phyloP scores from a whole-genome alignment of 2,113 vertebrate species.

The Hylia prasina region DNA sequence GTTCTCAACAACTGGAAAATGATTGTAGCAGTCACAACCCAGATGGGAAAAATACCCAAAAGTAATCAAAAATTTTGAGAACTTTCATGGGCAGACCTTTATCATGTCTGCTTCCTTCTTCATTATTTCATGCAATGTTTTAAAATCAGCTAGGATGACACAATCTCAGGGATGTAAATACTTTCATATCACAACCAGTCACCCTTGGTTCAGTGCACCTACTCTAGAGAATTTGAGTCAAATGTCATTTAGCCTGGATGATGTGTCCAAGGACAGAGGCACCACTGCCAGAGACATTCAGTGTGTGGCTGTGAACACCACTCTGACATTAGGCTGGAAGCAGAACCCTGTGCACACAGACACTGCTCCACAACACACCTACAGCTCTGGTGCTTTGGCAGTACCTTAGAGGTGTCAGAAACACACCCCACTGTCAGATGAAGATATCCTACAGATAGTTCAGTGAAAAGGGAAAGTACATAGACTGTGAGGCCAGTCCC shows the following conservation, averaged over 20 bases:
- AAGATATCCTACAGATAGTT: rapidly evolving
- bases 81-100: not conserved
- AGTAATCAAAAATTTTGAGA: not conserved
- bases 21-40: not conserved
- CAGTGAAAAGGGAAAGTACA: not conserved
- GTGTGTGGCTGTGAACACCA: no score
- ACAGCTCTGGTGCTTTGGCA: not conserved
- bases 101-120: not conserved
- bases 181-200: not conserved
- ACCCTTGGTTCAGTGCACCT: not conserved
- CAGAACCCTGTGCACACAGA: not conserved
- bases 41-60: not conserved
- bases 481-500: not conserved
- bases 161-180: not conserved
- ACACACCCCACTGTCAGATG: rapidly evolving
- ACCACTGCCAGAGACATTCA: not conserved
- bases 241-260: not conserved
- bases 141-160: not conserved
- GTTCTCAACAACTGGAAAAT: not conserved
- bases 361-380: not conserved
- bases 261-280: not conserved
- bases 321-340: not conserved
- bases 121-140: not conserved
- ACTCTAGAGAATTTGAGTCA: not conserved
- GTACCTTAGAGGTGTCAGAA: not conserved